Evolutionary conservation across 2,888 invertebrate genomes (phyloP).

Genomic region (Acleris emargana): DNA sequence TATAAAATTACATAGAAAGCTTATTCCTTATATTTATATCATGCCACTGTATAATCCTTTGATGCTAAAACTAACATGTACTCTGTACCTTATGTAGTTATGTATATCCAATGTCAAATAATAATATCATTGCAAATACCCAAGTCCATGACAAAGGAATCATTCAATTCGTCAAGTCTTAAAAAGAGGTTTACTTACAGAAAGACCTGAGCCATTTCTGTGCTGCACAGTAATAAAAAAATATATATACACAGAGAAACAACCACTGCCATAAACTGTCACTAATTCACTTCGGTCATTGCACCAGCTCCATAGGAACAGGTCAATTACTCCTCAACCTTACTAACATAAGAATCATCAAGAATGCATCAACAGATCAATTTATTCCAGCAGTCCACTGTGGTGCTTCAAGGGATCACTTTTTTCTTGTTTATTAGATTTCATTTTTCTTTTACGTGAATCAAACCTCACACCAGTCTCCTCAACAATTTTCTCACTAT

Average conservation of each 20-base stretch:
- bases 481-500: conserved; percentile 75
- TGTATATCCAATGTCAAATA: conserved; percentile 19
- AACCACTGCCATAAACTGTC: background rate
- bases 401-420: conserved; percentile 66
- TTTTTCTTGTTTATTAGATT: conserved; percentile 53
- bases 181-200: background rate
- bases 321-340: conserved; percentile 8
- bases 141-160: conserved; percentile 1
- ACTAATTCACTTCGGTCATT: conserved; percentile 25
- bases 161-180: background rate
- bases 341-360: conserved; percentile 2
- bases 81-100: conserved; percentile 7
- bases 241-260: background rate
- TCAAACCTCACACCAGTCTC: conserved; percentile 75
- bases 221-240: background rate
- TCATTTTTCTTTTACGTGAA: conserved; percentile 70
- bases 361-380: conserved; percentile 13
- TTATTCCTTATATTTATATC: conserved; percentile 25
- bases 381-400: conserved; percentile 45
- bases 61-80: background rate
- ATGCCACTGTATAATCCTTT: conserved; percentile 18
- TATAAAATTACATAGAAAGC: conserved; percentile 35
- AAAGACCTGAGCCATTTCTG: background rate
- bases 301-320: conserved; percentile 9
- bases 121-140: conserved; percentile 25